Conservation (phyloP, 2,888 invertebrate genomes). For the Stramonita haemastoma region DNA sequence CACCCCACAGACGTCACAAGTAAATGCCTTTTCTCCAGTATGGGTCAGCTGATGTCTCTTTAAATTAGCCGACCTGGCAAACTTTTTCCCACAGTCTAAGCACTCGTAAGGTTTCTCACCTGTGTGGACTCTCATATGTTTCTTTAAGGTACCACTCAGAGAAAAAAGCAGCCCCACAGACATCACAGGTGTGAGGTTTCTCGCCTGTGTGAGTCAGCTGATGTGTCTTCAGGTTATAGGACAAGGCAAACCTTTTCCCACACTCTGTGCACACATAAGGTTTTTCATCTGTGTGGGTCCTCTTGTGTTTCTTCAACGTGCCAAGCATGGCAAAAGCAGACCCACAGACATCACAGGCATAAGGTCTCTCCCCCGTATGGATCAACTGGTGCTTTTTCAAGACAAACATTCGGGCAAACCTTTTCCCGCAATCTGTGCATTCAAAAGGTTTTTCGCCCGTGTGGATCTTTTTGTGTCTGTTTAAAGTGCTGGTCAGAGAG, state of each 20-base stretch:
- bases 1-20: background rate
- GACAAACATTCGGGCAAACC: background rate
- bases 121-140: background rate
- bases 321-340: background rate
- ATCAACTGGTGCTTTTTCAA: background rate
- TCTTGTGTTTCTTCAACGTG: background rate
- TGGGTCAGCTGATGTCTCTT: background rate
- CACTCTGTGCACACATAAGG: too few relatives aligned
- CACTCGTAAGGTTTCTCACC: conserved; percentile 21
- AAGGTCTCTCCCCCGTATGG: background rate
- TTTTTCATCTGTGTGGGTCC: too few relatives aligned
- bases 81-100: background rate
- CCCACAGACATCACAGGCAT: background rate
- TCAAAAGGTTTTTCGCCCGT: conserved; percentile 5
- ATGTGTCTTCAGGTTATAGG: too few relatives aligned
- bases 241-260: too few relatives aligned
- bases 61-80: background rate
- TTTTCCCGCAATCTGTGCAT: background rate
- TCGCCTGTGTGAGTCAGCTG: background rate
- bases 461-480: background rate
- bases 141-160: background rate
- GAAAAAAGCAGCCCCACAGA: background rate
- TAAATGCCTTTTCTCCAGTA: background rate
- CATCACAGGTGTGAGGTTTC: background rate
- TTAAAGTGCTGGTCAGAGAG: background rate